These are phyloP conservation scores for Aleiodes testaceus DNA, from an alignment of 2,888 invertebrate genomes.

Conservation along the genomic window DNA sequence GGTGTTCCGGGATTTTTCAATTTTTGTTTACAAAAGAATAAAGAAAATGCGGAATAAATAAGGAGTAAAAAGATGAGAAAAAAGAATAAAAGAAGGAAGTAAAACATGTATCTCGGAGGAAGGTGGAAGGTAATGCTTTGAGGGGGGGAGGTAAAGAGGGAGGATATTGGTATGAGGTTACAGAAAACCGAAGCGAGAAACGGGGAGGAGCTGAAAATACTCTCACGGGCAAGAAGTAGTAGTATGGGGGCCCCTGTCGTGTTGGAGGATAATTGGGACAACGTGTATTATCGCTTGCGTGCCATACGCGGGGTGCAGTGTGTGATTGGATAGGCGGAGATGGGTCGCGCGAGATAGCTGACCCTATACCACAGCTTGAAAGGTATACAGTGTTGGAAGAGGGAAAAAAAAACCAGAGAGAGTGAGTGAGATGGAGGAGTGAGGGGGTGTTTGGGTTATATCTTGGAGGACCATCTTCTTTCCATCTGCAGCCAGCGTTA, in stretches of 20 bases:
- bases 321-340: slow-evolving; percentile 73
- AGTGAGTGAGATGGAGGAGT: slow-evolving; percentile 18
- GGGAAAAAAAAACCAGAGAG: not conserved
- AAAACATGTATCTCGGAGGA: slow-evolving; percentile 10
- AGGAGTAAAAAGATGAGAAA: slow-evolving; percentile 1
- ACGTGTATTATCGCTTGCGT: slow-evolving; percentile 72
- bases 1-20: not conserved
- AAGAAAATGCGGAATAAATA: not conserved
- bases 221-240: slow-evolving; percentile 57
- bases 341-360: slow-evolving; percentile 73
- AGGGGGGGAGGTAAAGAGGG: not conserved
- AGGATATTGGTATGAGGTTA: slow-evolving; percentile 30
- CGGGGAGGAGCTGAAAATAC: slow-evolving; percentile 66
- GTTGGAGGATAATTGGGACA: slow-evolving; percentile 72
- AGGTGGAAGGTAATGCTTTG: not conserved
- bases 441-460: slow-evolving; percentile 58
- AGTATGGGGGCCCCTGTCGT: slow-evolving; percentile 61
- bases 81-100: slow-evolving; percentile 13
- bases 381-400: slow-evolving; percentile 4
- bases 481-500: slow-evolving; percentile 68
- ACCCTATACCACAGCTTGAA: slow-evolving; percentile 59
- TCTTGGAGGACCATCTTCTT: slow-evolving; percentile 71
- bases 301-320: slow-evolving; percentile 67
- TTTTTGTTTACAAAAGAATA: not conserved
- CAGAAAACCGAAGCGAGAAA: slow-evolving; percentile 39